Evolutionary conservation across 2,888 invertebrate genomes (phyloP).

Genomic region (Nowickia ferox): DNA sequence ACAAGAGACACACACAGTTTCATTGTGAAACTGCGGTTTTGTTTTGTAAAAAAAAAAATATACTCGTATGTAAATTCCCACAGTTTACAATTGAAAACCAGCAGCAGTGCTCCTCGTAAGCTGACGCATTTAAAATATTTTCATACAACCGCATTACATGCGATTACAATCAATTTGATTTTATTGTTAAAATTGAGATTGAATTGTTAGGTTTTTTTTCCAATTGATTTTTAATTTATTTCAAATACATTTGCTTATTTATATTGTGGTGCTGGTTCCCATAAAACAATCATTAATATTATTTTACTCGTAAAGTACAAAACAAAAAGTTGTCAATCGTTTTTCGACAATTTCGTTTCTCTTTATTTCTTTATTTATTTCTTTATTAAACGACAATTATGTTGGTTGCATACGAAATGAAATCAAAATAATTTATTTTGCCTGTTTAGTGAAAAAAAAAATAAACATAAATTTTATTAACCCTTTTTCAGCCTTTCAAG

Average conservation of each 20-base stretch:
- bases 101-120: background rate
- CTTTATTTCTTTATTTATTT: constrained; percentile 40
- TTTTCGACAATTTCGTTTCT: constrained; percentile 45
- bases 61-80: no score
- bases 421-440: constrained; percentile 32
- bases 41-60: constrained; percentile 17
- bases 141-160: constrained; percentile 64
- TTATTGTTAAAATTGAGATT: constrained; percentile 46
- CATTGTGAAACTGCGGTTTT: background rate
- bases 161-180: constrained; percentile 75
- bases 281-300: constrained; percentile 70
- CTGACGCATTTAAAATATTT: constrained; percentile 32
- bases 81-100: background rate
- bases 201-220: constrained; percentile 58
- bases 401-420: constrained; percentile 57
- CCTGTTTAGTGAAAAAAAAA: constrained; percentile 35
- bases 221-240: constrained; percentile 73
- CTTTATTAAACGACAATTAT: constrained; percentile 44
- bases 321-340: constrained; percentile 47
- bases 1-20: background rate
- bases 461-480: constrained; percentile 55
- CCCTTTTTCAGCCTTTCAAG: constrained; percentile 31
- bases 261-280: constrained; percentile 25
- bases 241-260: constrained; percentile 14
- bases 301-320: constrained; percentile 51